These are phyloP conservation scores for Choreutis nemorana DNA, from an alignment of 2,888 invertebrate species.

Conservation along the genomic window DNA sequence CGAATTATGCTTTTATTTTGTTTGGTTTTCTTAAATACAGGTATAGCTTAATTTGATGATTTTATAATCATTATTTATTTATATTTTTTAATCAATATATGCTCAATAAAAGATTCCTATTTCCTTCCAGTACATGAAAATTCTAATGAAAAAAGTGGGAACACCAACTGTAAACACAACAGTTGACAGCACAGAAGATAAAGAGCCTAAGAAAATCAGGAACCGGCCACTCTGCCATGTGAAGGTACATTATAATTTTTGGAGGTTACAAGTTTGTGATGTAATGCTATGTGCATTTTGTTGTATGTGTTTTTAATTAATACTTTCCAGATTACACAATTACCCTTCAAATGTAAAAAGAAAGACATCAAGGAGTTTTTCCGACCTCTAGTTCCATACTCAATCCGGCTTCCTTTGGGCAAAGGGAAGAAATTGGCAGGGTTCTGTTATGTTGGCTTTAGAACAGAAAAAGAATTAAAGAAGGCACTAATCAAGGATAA, in stretches of 20 bases:
- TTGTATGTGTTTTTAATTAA: conserved; percentile 8
- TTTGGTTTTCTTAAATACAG: neutral
- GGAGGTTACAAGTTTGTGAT: conserved; percentile 9
- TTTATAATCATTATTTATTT: neutral
- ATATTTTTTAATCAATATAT: neutral
- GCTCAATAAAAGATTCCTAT: too few species aligned
- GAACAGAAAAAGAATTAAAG: conserved; percentile 79
- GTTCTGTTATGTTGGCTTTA: conserved; percentile 91
- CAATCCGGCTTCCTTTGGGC: conserved; percentile 78
- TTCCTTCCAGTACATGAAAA: conserved; percentile 74
- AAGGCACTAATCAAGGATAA: conserved; percentile 85
- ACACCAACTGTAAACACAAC: conserved; percentile 14
- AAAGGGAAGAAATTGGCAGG: conserved; percentile 73
- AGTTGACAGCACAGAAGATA: conserved; percentile 24
- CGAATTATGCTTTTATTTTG: conserved; percentile 2
- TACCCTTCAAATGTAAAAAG: conserved; percentile 82
- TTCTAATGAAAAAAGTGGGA: conserved; percentile 65
- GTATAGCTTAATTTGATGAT: neutral
- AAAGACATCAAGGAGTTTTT: conserved; percentile 87
- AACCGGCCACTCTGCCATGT: conserved; percentile 49
- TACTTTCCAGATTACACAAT: conserved; percentile 75
- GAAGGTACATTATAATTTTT: conserved; percentile 36
- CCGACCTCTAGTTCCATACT: conserved; percentile 78
- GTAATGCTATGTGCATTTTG: neutral
- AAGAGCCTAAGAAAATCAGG: conserved; percentile 41